These are phyloP conservation scores for Acropora tenuis DNA, from an alignment of 64 coral and sea anemone genomes.

Conservation along the genomic window DNA sequence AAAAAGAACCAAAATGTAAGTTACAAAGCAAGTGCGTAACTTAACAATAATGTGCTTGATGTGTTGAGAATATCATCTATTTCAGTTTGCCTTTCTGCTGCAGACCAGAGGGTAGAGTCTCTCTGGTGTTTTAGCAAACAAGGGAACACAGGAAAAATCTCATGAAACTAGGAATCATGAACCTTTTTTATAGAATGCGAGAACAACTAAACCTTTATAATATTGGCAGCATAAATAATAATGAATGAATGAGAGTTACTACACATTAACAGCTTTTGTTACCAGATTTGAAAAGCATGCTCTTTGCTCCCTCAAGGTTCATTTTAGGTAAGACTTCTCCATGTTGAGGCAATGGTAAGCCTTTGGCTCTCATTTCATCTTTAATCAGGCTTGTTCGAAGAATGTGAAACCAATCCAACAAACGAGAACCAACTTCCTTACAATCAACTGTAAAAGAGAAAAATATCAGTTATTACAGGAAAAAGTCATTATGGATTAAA, in stretches of 20 bases:
- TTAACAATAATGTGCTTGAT: too few species aligned
- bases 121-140: too few species aligned
- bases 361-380: slow-evolving; percentile 28
- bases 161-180: too few species aligned
- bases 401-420: slow-evolving; percentile 93
- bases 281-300: slow-evolving; percentile 73
- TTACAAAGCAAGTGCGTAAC: not conserved
- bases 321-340: slow-evolving; percentile 67
- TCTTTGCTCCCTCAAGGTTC: slow-evolving; percentile 74
- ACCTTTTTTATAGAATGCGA: too few species aligned
- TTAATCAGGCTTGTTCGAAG: slow-evolving; percentile 65
- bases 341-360: slow-evolving; percentile 42
- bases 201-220: too few species aligned
- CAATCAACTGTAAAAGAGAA: slow-evolving; percentile 61
- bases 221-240: too few species aligned
- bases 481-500: too few species aligned
- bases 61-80: too few species aligned
- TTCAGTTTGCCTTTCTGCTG: too few species aligned
- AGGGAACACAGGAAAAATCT: too few species aligned
- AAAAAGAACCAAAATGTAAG: not conserved
- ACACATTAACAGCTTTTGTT: not conserved
- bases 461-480: not conserved
- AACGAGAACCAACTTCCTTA: slow-evolving; percentile 50
- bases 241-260: too few species aligned
- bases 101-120: too few species aligned